Percentiles rank a stretch among this genome's conserved stretches.
These are phyloP conservation scores for Hyposoter didymator DNA, from an alignment of 2,888 invertebrate genomes.

Conservation along the genomic window DNA sequence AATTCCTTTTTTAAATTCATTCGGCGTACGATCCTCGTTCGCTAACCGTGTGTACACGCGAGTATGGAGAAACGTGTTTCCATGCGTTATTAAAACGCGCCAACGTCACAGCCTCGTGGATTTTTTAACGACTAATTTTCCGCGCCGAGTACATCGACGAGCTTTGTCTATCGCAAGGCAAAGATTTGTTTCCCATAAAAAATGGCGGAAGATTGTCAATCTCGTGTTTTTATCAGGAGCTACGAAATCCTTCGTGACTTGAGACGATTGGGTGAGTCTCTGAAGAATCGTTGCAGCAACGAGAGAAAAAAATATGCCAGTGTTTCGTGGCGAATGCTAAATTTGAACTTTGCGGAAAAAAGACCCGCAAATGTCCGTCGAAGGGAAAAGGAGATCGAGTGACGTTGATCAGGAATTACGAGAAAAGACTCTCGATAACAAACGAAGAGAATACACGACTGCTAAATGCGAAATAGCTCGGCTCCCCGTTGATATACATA, in stretches of 20 bases:
- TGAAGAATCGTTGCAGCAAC: not conserved
- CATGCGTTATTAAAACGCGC: slow-evolving; percentile 1
- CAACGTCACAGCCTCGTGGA: slow-evolving; percentile 5
- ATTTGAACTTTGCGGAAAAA: not conserved
- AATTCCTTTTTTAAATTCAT: slow-evolving; percentile 50
- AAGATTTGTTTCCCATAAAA: not conserved
- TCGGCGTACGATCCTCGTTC: slow-evolving; percentile 44
- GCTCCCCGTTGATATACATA: slow-evolving; percentile 50
- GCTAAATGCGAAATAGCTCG: slow-evolving; percentile 56
- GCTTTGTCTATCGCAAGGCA: not conserved
- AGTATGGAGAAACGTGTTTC: slow-evolving; percentile 24
- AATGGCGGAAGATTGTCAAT: not conserved
- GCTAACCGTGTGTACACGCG: slow-evolving; percentile 54
- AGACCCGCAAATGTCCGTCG: not conserved
- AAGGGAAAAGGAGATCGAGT: not conserved
- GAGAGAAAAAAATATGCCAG: not conserved
- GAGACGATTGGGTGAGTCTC: not conserved
- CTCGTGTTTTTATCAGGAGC: not conserved
- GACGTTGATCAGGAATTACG: slow-evolving; percentile 11
- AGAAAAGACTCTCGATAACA: slow-evolving; percentile 15
- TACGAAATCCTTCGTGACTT: not conserved
- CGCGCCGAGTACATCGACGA: not conserved
- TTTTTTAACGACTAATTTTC: not conserved
- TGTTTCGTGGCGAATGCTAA: not conserved
- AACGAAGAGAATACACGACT: slow-evolving; percentile 24